phyloP scores from a whole-genome alignment of 2,113 vertebrate species.

The Edolisoma coerulescens region DNA sequence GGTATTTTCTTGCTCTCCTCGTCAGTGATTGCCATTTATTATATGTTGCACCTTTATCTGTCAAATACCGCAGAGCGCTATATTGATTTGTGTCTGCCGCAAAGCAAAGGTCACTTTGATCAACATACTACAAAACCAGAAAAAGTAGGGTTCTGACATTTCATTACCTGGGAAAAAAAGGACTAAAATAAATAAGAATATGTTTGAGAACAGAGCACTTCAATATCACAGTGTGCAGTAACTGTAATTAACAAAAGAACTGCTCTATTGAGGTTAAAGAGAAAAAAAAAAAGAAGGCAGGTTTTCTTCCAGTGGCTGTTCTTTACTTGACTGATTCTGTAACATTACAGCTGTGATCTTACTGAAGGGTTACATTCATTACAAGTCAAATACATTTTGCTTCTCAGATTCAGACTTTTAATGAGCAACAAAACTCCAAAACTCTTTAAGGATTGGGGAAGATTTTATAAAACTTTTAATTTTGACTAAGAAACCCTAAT shows the following conservation, averaged over 20 bases:
- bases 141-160: constrained; percentile 83
- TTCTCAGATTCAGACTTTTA: constrained; percentile 26
- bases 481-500: background rate
- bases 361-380: constrained; percentile 54
- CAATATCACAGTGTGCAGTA: constrained; percentile 78
- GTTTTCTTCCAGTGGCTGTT: constrained; percentile 65
- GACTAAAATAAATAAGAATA: constrained; percentile 83
- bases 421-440: background rate
- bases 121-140: constrained; percentile 78
- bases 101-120: constrained; percentile 91
- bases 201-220: constrained; percentile 80
- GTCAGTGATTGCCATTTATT: constrained; percentile 87
- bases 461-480: background rate
- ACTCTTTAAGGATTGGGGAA: background rate
- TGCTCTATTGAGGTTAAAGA: constrained; percentile 70
- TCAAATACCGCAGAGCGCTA: constrained; percentile 78
- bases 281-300: constrained; percentile 58
- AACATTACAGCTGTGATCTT: constrained; percentile 71
- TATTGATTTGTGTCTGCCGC: constrained; percentile 87
- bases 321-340: constrained; percentile 69
- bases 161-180: constrained; percentile 84
- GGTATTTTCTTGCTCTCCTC: constrained; percentile 78
- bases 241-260: constrained; percentile 87
- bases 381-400: constrained; percentile 7
- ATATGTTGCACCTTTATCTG: constrained; percentile 84